phyloP scores from a whole-genome alignment of 2,113 vertebrate genomes.

The Condylura cristata region DNA sequence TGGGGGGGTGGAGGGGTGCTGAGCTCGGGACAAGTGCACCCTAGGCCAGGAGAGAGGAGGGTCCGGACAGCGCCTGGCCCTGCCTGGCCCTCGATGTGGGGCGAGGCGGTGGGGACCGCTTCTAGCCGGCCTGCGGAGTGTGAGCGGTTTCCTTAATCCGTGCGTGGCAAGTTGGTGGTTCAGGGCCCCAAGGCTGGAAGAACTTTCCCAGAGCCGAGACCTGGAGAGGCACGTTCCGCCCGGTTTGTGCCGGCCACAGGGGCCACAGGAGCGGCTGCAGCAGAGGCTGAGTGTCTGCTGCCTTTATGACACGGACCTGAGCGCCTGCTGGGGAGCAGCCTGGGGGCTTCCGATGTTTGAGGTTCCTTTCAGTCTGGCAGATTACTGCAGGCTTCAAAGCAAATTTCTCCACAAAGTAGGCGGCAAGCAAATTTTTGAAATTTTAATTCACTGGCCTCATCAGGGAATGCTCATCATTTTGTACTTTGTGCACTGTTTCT shows the following conservation, averaged over 20 bases:
- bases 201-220: neutral
- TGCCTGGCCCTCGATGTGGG: too few relatives aligned
- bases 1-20: neutral
- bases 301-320: neutral
- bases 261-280: neutral
- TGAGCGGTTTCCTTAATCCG: neutral
- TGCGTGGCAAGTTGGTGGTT: conserved; percentile 39
- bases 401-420: neutral
- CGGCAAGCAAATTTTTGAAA: neutral
- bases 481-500: neutral
- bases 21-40: too few relatives aligned
- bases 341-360: neutral
- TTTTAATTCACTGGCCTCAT: neutral
- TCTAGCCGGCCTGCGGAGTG: neutral
- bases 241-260: neutral
- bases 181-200: neutral
- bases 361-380: neutral
- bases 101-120: neutral
- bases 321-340: neutral
- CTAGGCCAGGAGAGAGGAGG: too few relatives aligned
- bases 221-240: accelerated
- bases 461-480: neutral
- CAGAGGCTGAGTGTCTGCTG: neutral
- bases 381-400: neutral
- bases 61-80: neutral